Evolutionary conservation across 2,113 vertebrate genomes (phyloP).

Genomic region (Deroptyus accipitrinus): DNA sequence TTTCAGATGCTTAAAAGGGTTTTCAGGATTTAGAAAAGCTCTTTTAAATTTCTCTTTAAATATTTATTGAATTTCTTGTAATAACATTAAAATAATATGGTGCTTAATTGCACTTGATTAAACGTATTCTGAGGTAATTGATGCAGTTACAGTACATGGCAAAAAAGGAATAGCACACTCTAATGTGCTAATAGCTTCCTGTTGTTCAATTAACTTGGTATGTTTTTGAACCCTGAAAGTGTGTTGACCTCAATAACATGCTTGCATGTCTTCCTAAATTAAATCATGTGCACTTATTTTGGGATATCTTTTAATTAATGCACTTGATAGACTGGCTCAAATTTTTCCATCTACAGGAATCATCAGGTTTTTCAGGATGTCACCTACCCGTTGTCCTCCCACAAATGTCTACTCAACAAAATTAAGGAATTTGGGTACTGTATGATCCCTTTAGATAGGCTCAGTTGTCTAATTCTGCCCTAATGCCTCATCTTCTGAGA

Average conservation of each 20-base stretch:
- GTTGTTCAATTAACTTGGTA: constrained; percentile 49
- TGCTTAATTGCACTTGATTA: constrained; percentile 64
- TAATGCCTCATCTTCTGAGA: neutral
- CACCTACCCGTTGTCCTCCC: rapidly evolving
- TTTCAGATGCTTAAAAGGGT: constrained; percentile 9
- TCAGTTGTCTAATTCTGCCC: neutral
- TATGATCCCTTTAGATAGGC: neutral
- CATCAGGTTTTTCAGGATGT: neutral
- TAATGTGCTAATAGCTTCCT: constrained; percentile 51
- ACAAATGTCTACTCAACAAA: neutral
- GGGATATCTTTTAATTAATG: constrained; percentile 19
- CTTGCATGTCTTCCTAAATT: neutral
- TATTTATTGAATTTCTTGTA: constrained; percentile 58
- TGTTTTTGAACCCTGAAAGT: constrained; percentile 28
- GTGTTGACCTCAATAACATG: constrained; percentile 17
- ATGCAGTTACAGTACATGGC: constrained; percentile 15
- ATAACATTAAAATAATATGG: constrained; percentile 13
- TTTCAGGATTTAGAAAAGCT: constrained; percentile 8
- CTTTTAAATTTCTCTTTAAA: constrained; percentile 43
- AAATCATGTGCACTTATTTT: neutral
- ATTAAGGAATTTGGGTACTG: neutral
- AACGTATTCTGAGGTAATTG: constrained; percentile 45
- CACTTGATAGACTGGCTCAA: neutral
- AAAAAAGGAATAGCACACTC: neutral
- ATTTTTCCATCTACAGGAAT: neutral